These are phyloP conservation scores for Neosilurus mollespiculum DNA, from an alignment of 2,797 vertebrate species.

Conservation along the genomic window DNA sequence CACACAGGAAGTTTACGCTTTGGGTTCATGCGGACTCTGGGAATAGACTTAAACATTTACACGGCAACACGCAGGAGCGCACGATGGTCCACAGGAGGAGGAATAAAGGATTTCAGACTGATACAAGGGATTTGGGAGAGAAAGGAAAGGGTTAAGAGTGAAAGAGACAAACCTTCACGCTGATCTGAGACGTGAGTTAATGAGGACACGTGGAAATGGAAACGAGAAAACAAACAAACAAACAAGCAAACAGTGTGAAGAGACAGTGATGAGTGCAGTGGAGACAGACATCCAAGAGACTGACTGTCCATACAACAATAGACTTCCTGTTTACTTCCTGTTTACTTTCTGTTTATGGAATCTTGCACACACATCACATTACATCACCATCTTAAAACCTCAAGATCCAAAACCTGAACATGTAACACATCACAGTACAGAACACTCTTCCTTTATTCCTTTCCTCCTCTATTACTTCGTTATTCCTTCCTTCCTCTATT, in stretches of 20 bases:
- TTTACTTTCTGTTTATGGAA: slow-evolving; percentile 3
- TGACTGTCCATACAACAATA: not conserved
- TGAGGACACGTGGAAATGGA: slow-evolving; percentile 69
- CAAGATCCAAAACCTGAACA: not conserved
- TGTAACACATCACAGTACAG: not conserved
- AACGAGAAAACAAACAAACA: slow-evolving; percentile 29
- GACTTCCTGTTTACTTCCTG: not conserved
- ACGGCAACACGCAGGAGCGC: not conserved
- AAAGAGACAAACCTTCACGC: slow-evolving; percentile 74
- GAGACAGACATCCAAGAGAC: not conserved
- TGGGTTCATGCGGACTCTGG: not conserved
- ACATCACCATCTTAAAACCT: not conserved
- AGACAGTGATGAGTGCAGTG: not conserved
- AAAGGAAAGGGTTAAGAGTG: slow-evolving; percentile 12
- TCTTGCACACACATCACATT: not conserved
- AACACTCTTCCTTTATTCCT: not conserved
- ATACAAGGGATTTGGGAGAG: not conserved
- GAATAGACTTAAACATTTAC: not conserved
- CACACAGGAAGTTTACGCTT: too few species aligned
- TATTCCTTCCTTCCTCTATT: too few species aligned
- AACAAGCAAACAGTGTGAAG: not conserved
- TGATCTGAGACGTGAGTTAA: slow-evolving; percentile 72
- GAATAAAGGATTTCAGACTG: not conserved
- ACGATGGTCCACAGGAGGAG: not conserved
- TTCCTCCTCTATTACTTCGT: not conserved